These are phyloP conservation scores for Dasyprocta punctata DNA, from an alignment of 2,113 vertebrate species.

Conservation along the genomic window DNA sequence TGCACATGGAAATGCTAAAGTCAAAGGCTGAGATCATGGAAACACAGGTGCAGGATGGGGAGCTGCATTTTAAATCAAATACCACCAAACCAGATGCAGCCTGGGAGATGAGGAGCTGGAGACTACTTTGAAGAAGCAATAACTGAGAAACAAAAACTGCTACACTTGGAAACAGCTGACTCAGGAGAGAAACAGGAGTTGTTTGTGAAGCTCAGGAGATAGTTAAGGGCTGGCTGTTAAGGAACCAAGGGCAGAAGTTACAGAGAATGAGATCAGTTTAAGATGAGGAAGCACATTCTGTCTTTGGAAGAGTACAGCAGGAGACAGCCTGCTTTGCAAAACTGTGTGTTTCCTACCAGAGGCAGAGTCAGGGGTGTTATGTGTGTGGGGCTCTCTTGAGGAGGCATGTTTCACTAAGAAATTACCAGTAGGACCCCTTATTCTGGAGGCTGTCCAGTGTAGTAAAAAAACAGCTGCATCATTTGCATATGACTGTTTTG, in stretches of 20 bases:
- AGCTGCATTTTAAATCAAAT: neutral
- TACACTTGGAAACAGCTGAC: neutral
- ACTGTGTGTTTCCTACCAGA: neutral
- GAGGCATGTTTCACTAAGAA: neutral
- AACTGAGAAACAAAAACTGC: neutral
- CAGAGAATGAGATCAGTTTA: neutral
- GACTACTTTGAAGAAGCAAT: neutral
- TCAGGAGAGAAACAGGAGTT: neutral
- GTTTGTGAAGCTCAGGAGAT: neutral
- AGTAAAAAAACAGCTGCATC: neutral
- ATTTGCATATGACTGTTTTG: neutral
- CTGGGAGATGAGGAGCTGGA: too few species aligned
- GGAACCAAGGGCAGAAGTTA: neutral
- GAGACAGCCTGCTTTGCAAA: neutral
- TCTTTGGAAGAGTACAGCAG: neutral
- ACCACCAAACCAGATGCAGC: neutral
- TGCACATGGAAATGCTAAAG: fast-evolving
- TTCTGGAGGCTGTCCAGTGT: neutral
- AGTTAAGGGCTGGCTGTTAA: neutral
- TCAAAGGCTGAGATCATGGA: neutral
- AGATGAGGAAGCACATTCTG: neutral
- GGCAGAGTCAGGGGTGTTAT: too few species aligned
- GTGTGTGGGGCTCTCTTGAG: neutral
- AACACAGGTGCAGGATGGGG: fast-evolving
- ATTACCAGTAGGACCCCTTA: neutral